A percentile compares a stretch with the other conserved stretches of the same genome.
phyloP scores from a whole-genome alignment of 2,888 invertebrate species.

The Drosophila rellima region DNA sequence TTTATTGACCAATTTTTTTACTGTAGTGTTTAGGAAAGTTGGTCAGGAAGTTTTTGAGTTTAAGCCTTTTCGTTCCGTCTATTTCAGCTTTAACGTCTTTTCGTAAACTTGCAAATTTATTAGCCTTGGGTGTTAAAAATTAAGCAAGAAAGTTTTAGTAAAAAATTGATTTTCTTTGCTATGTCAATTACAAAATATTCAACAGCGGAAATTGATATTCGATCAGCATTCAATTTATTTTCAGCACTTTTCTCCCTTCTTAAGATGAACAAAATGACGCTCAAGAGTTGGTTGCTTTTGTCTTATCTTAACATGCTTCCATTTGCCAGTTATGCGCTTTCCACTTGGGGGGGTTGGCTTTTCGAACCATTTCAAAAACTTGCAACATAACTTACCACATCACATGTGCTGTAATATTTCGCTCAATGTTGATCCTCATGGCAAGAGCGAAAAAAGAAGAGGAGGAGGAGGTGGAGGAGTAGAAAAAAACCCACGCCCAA shows the following conservation, averaged over 20 bases:
- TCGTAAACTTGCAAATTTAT: no score
- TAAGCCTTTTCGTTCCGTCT: no score
- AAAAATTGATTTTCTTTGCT: no score
- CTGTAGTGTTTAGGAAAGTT: no score
- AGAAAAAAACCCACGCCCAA: conserved; percentile 32
- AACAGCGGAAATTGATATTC: no score
- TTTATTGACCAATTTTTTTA: no score
- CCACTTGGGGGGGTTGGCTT: neutral
- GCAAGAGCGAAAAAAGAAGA: neutral
- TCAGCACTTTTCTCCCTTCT: neutral
- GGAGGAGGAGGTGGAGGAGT: neutral
- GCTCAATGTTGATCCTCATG: conserved; percentile 19
- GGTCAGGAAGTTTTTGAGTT: no score
- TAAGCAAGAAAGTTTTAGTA: no score
- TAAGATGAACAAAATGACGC: neutral
- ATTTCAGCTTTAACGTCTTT: no score
- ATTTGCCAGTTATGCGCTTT: conserved; percentile 4
- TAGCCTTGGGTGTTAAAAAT: no score
- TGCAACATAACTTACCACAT: conserved; percentile 19
- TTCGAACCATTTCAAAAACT: conserved; percentile 1
- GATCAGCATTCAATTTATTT: no score
- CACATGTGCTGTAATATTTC: conserved; percentile 23
- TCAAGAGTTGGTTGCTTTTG: neutral
- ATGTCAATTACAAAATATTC: no score
- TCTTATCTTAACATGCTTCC: neutral